These are phyloP conservation scores for Oegoconia quadripuncta DNA, from an alignment of 2,888 invertebrate genomes.

Conservation along the genomic window DNA sequence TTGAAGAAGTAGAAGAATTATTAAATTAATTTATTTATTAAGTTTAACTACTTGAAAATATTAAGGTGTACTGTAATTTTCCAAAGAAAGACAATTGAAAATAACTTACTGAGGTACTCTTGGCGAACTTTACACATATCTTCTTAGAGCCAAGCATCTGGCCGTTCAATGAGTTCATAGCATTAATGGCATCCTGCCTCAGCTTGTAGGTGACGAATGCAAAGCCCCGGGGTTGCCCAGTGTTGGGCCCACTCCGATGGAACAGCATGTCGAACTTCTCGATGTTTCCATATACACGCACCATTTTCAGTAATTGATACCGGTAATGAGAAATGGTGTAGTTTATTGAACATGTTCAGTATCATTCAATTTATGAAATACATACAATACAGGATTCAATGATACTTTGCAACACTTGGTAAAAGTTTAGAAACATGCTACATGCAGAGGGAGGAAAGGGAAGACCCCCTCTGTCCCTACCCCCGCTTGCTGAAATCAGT, in stretches of 20 bases:
- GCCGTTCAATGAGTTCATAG: conserved; percentile 86
- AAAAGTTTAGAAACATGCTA: neutral
- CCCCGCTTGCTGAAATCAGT: no score
- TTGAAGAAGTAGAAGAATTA: neutral
- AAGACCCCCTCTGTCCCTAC: no score
- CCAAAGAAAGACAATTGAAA: conserved; percentile 1
- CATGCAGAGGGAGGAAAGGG: no score
- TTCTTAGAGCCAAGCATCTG: conserved; percentile 85
- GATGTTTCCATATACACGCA: conserved; percentile 95
- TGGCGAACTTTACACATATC: conserved; percentile 90
- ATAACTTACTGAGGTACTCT: conserved; percentile 78
- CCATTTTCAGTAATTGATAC: conserved; percentile 97
- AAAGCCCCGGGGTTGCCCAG: conserved; percentile 94
- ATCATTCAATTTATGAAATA: conserved; percentile 4
- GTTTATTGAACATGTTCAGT: conserved; percentile 40
- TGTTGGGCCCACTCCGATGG: conserved; percentile 93
- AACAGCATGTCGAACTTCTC: conserved; percentile 98
- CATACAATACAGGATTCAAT: no score
- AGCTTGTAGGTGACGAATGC: conserved; percentile 93
- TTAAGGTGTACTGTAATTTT: conserved; percentile 1
- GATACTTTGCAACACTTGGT: no score
- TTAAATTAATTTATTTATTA: no score
- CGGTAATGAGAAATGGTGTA: conserved; percentile 81
- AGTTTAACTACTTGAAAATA: no score
- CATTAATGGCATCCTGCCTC: conserved; percentile 83